Evolutionary conservation across 2,888 invertebrate species (phyloP).

Genomic region (Tiliacea aurago): DNA sequence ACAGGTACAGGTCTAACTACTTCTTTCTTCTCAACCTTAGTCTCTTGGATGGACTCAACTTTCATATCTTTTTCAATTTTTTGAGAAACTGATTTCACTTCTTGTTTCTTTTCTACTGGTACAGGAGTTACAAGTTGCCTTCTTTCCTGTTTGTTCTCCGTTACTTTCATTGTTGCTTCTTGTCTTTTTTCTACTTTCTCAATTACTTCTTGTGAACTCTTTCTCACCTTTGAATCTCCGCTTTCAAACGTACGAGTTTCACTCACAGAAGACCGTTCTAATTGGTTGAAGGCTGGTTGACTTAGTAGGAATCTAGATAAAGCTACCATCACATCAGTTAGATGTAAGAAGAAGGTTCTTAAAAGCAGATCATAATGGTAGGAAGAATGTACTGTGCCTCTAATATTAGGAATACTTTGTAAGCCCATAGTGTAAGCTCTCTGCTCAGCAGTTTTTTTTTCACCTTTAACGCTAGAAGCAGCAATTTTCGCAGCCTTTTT

Average conservation of each 20-base stretch:
- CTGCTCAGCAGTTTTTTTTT: conserved; percentile 70
- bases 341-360: conserved; percentile 86
- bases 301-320: conserved; percentile 82
- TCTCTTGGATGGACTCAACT: conserved; percentile 45
- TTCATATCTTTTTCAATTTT: conserved; percentile 47
- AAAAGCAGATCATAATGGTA: conserved; percentile 81
- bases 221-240: conserved; percentile 16
- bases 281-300: conserved; percentile 72
- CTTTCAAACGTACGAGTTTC: conserved; percentile 34
- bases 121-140: conserved; percentile 49
- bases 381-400: conserved; percentile 77
- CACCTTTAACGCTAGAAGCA: conserved; percentile 29
- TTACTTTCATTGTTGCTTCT: conserved; percentile 37
- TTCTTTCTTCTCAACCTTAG: conserved; percentile 58
- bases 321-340: conserved; percentile 88
- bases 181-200: conserved; percentile 38
- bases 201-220: conserved; percentile 39
- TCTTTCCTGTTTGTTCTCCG: conserved; percentile 39
- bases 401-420: conserved; percentile 84
- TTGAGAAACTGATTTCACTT: conserved; percentile 53
- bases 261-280: conserved; percentile 7
- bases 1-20: conserved; percentile 47
- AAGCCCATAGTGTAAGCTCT: conserved; percentile 80
- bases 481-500: conserved; percentile 41
- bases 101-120: conserved; percentile 46